phyloP scores from a whole-genome alignment of 2,113 vertebrate species.

The Pterophyllum scalare region DNA sequence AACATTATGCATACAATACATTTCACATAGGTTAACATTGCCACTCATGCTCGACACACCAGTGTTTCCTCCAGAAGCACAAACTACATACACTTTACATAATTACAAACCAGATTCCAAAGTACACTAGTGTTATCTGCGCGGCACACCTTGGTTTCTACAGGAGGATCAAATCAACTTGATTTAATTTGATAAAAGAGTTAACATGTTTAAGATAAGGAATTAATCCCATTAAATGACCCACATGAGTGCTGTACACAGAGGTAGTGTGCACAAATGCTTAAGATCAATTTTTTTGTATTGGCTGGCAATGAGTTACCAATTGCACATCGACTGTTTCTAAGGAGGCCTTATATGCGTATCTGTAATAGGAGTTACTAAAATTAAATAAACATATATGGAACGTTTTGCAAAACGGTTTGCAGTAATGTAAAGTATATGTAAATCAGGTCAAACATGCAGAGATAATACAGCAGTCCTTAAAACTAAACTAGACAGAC shows the following conservation, averaged over 20 bases:
- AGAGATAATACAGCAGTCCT: neutral
- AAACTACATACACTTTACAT: conserved; percentile 33
- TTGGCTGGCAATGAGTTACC: neutral
- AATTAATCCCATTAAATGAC: neutral
- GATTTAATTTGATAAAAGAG: neutral
- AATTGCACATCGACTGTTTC: neutral
- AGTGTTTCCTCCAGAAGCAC: neutral
- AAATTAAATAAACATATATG: neutral
- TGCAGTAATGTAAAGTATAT: neutral
- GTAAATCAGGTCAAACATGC: conserved; percentile 43
- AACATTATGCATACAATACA: neutral
- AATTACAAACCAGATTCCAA: conserved; percentile 30
- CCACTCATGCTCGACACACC: neutral
- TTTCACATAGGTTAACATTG: neutral
- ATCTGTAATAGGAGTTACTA: neutral
- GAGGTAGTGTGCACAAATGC: neutral
- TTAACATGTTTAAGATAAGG: neutral
- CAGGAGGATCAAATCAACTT: neutral
- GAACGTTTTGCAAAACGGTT: conserved; percentile 7
- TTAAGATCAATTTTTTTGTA: too few species aligned
- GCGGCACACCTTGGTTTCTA: neutral
- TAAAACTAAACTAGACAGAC: neutral
- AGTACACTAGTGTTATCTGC: neutral
- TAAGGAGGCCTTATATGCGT: neutral
- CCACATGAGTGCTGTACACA: neutral